Evolutionary conservation across 2,888 invertebrate genomes (phyloP).

Genomic region (Acronicta alni): DNA sequence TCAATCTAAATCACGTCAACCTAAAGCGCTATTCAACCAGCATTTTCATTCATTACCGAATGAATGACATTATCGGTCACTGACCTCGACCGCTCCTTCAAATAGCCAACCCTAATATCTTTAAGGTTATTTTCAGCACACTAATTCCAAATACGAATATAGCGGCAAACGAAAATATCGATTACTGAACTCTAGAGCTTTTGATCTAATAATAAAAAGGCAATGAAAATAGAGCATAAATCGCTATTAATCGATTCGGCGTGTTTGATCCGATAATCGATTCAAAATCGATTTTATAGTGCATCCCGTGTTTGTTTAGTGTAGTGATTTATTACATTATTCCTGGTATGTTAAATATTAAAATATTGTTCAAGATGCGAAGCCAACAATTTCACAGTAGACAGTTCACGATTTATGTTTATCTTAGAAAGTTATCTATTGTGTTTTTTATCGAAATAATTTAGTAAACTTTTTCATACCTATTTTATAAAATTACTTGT

Average conservation of each 20-base stretch:
- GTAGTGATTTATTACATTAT: slow-evolving; percentile 44
- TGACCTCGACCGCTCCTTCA: slow-evolving; percentile 38
- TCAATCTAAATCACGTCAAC: slow-evolving; percentile 41
- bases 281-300: slow-evolving; percentile 61
- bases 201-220: slow-evolving; percentile 76
- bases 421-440: slow-evolving; percentile 35
- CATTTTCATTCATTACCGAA: slow-evolving; percentile 29
- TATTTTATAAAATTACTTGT: too few species aligned
- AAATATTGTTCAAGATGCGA: slow-evolving; percentile 33
- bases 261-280: slow-evolving; percentile 74
- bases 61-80: slow-evolving; percentile 53
- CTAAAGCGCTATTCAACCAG: slow-evolving; percentile 31
- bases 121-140: slow-evolving; percentile 47
- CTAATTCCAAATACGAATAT: slow-evolving; percentile 45
- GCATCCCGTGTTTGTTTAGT: slow-evolving; percentile 43
- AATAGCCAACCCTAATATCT: slow-evolving; percentile 46
- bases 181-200: slow-evolving; percentile 60
- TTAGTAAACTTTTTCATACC: too few species aligned
- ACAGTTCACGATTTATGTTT: slow-evolving; percentile 31
- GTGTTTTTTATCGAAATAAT: too few species aligned
- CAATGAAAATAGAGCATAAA: slow-evolving; percentile 61
- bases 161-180: slow-evolving; percentile 52
- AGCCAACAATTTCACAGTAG: slow-evolving; percentile 33
- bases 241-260: slow-evolving; percentile 69
- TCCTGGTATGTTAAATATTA: slow-evolving; percentile 36